Base-by-base conservation (phyloP, 2,888 invertebrate species). In the Scelioninae gen. 1 region DNA sequence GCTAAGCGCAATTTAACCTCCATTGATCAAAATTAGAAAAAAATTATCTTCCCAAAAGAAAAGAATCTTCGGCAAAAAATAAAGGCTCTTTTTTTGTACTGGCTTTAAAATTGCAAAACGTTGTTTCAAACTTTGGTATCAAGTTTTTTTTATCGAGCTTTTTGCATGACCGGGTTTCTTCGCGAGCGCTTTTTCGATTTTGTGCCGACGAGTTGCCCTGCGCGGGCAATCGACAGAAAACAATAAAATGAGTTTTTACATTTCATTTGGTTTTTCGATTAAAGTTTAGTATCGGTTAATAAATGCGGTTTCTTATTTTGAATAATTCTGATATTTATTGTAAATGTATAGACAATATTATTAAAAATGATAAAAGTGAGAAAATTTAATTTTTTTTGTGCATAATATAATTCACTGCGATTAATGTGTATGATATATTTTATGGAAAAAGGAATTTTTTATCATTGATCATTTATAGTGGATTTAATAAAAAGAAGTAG, bases 41-140 rank as follows among this genome's bases (percentile, higher is more conserved):
- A 66, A 72, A 66, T 72, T 69, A 60, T 72, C 65, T 68, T 60
- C 8, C 53, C 49, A n/a, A 63, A 69, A 63, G 78, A 56, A 78
- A 78, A 65, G 69, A 78, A 47, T 78, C 63, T 32, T 9, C 16
- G 53, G 9, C 5, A 45, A 71, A 72, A 72, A 62, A 47, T 32
- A 56, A 62, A 15, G 43, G 34, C 43, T n/a, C 58, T 31, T 34
- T 65, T 78, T 78, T 78, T 62, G 29, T 31, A 10, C 13, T n/a
- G 65, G 11, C 43, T 62, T 32, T 68, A 68, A 68, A 76, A 53
- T 76, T 68, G 60, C 62, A 68, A 68, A 76, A 76, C 45, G 66
- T 68, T 65, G 74, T 75, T 75, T 75, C 43, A 56, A 65, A 47
- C 74, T 56, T 38, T 38, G 47, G 55, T 56, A 69, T 77, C 77